These are phyloP conservation scores for Lepus americanus DNA, from an alignment of 2,113 vertebrate species.

Conservation along the genomic window DNA sequence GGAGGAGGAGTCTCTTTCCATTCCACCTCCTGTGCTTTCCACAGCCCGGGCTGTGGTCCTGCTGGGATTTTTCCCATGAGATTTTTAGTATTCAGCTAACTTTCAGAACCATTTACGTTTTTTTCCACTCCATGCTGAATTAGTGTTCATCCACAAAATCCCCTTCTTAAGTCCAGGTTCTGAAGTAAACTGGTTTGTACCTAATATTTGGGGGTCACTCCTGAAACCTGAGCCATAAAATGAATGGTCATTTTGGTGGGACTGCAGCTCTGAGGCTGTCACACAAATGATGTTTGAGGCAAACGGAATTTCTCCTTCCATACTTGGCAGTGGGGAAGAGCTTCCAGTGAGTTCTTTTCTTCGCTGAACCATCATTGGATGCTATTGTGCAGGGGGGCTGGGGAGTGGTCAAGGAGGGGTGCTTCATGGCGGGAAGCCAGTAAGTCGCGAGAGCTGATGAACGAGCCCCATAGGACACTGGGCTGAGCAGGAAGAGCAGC, in stretches of 20 bases:
- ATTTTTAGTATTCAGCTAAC: slow-evolving; percentile 48
- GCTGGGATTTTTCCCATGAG: slow-evolving; percentile 57
- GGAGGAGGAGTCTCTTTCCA: background rate
- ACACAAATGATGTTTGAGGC: background rate
- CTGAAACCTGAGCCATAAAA: background rate
- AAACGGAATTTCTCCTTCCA: background rate
- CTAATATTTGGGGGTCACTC: background rate
- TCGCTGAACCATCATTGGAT: background rate
- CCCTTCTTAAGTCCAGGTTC: slow-evolving; percentile 30
- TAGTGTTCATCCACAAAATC: slow-evolving; percentile 27
- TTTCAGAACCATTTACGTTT: background rate
- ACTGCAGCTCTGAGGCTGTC: background rate
- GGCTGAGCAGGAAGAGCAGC: background rate
- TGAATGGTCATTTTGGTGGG: background rate
- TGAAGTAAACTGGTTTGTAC: slow-evolving; percentile 9
- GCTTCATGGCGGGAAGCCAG: background rate
- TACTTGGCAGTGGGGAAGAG: background rate
- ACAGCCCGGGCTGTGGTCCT: slow-evolving; percentile 32
- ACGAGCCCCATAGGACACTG: background rate
- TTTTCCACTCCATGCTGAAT: background rate
- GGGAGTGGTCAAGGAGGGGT: accelerated
- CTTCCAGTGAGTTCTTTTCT: background rate
- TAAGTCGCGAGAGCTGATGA: background rate
- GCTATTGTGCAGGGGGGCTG: background rate
- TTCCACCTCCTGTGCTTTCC: background rate